Percentiles rank a stretch among this genome's conserved stretches.
Conservation (phyloP, 2,888 invertebrate genomes). For the Thera obeliscata region DNA sequence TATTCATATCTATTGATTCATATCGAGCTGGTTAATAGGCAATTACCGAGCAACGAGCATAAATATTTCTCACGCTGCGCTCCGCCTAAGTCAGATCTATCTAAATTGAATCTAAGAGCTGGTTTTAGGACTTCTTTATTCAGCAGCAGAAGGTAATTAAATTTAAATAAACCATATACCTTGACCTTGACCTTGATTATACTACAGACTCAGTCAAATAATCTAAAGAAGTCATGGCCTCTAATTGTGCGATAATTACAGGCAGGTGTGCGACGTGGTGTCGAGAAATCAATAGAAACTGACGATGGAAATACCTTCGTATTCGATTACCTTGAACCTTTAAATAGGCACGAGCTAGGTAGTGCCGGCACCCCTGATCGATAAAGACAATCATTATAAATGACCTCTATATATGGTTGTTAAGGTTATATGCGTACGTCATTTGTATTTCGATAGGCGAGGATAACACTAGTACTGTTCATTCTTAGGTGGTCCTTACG, state of each 20-base stretch:
- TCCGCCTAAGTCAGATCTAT: too few species aligned
- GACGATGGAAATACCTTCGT: constrained; percentile 21
- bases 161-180: constrained; percentile 44
- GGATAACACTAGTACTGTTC: too few species aligned
- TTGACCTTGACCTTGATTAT: constrained; percentile 53
- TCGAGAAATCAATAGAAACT: constrained; percentile 26
- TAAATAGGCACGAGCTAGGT: constrained; percentile 18
- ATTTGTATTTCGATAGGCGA: too few species aligned
- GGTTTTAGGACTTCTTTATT: background rate
- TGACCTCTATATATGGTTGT: constrained; percentile 32
- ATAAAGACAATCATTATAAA: constrained; percentile 33
- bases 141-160: constrained; percentile 18
- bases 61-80: background rate
- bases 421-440: constrained; percentile 6
- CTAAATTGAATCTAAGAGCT: background rate
- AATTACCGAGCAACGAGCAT: constrained; percentile 11
- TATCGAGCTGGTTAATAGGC: constrained; percentile 2
- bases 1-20: constrained; percentile 13
- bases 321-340: constrained; percentile 39
- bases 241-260: constrained; percentile 52
- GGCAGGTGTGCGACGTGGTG: constrained; percentile 41
- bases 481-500: too few species aligned
- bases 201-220: constrained; percentile 41
- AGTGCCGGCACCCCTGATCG: constrained; percentile 34
- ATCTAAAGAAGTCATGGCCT: constrained; percentile 59